A percentile compares a stretch with the other conserved stretches of the same genome.
Evolutionary conservation across 2,113 vertebrate genomes (phyloP).

Genomic region (Stegastes partitus): DNA sequence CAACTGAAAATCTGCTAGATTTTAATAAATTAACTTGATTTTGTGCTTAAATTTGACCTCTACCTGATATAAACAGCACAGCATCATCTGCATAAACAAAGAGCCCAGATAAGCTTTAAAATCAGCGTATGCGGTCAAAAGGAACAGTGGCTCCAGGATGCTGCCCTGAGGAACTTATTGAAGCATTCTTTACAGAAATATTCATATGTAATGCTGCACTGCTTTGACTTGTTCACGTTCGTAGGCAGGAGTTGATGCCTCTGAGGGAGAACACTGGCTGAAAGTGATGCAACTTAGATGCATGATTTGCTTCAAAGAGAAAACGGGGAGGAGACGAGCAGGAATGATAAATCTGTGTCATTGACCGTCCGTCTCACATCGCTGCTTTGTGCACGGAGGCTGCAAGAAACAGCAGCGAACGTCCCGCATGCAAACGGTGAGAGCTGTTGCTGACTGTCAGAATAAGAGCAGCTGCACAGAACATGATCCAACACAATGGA

Average conservation of each 20-base stretch:
- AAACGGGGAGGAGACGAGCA: slow-evolving; percentile 44
- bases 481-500: neutral
- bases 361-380: slow-evolving; percentile 88
- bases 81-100: slow-evolving; percentile 15
- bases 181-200: neutral
- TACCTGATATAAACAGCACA: neutral
- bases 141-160: neutral
- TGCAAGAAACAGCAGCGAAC: slow-evolving; percentile 74
- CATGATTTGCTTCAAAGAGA: slow-evolving; percentile 45
- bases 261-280: slow-evolving; percentile 14
- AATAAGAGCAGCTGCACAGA: neutral
- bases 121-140: neutral
- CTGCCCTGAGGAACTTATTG: neutral
- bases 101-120: neutral
- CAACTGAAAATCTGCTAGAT: neutral
- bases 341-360: slow-evolving; percentile 61
- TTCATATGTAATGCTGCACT: neutral
- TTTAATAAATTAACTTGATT: neutral
- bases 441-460: slow-evolving; percentile 85
- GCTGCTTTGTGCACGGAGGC: slow-evolving; percentile 85
- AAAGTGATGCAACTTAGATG: slow-evolving; percentile 40
- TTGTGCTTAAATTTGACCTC: neutral
- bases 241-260: slow-evolving; percentile 11
- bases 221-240: slow-evolving; percentile 23
- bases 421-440: slow-evolving; percentile 86